phyloP scores from a whole-genome alignment of 1,140 invertebrate genomes.

The Diorhabda carinulata region DNA sequence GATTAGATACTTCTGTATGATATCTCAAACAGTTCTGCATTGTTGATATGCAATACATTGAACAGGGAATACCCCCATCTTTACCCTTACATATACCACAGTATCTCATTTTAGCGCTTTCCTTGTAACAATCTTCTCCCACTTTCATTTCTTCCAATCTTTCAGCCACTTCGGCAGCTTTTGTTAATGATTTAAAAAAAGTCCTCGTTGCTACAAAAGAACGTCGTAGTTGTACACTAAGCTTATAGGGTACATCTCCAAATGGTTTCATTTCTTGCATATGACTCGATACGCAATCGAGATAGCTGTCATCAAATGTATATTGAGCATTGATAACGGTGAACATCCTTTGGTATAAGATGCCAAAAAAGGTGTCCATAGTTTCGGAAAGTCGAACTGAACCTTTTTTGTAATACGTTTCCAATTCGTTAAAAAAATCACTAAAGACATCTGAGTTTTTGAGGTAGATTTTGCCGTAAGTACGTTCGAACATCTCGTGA shows the following conservation, averaged over 20 bases:
- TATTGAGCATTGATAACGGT: slow-evolving; percentile 89
- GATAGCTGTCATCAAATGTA: slow-evolving; percentile 78
- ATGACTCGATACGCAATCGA: slow-evolving; percentile 76
- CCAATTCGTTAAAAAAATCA: slow-evolving; percentile 84
- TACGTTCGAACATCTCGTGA: slow-evolving; percentile 90
- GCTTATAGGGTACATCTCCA: slow-evolving; percentile 87
- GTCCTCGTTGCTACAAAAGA: slow-evolving; percentile 92
- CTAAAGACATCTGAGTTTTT: slow-evolving; percentile 90
- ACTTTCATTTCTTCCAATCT: slow-evolving; percentile 74
- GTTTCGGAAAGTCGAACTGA: slow-evolving; percentile 76
- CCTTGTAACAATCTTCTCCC: slow-evolving; percentile 68
- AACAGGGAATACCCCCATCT: slow-evolving; percentile 69
- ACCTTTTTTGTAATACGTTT: slow-evolving; percentile 83
- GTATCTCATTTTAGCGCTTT: slow-evolving; percentile 78
- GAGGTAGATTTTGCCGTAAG: slow-evolving; percentile 93
- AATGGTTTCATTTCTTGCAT: slow-evolving; percentile 93
- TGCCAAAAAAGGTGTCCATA: slow-evolving; percentile 90
- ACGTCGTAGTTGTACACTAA: slow-evolving; percentile 81
- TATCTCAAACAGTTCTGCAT: slow-evolving; percentile 85
- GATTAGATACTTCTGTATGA: slow-evolving; percentile 75
- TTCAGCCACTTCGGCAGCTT: slow-evolving; percentile 78
- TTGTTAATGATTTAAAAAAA: slow-evolving; percentile 82
- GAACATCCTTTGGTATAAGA: slow-evolving; percentile 95
- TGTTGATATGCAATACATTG: slow-evolving; percentile 83
- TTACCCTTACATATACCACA: slow-evolving; percentile 78